phyloP scores from a whole-genome alignment of 2,113 vertebrate species.

The Neolamprologus variostigma region DNA sequence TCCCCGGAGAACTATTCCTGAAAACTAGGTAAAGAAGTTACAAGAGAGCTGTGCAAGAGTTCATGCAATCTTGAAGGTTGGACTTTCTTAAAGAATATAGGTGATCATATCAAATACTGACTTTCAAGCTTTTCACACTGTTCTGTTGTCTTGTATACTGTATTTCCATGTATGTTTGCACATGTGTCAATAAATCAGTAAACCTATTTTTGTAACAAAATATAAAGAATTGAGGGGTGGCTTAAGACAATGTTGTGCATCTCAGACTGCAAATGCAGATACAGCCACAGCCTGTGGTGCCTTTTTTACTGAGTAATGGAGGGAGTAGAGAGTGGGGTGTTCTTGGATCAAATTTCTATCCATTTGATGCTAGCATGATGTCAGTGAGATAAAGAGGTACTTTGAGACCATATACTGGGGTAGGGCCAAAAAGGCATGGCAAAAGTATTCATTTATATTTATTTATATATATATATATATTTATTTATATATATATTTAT shows the following conservation, averaged over 20 bases:
- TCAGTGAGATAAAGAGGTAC: conserved; percentile 18
- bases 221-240: not conserved
- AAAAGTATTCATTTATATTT: fast-evolving
- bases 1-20: not conserved
- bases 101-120: not conserved
- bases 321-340: not conserved
- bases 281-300: not conserved
- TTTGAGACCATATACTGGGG: conserved; percentile 31
- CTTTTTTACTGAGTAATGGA: not conserved
- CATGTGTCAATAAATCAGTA: not conserved
- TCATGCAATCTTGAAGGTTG: not conserved
- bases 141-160: not conserved
- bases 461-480: too few species aligned
- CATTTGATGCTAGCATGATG: conserved; percentile 32
- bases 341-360: conserved; percentile 26
- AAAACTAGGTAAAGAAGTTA: not conserved
- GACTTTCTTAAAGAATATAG: not conserved
- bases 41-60: not conserved
- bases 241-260: too few species aligned
- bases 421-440: not conserved
- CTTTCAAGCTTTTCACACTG: not conserved
- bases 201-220: not conserved
- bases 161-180: not conserved
- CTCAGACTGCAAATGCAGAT: not conserved
- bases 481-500: too few species aligned